phyloP scores from a whole-genome alignment of 2,888 invertebrate genomes.

The Drosophila multiciliata region DNA sequence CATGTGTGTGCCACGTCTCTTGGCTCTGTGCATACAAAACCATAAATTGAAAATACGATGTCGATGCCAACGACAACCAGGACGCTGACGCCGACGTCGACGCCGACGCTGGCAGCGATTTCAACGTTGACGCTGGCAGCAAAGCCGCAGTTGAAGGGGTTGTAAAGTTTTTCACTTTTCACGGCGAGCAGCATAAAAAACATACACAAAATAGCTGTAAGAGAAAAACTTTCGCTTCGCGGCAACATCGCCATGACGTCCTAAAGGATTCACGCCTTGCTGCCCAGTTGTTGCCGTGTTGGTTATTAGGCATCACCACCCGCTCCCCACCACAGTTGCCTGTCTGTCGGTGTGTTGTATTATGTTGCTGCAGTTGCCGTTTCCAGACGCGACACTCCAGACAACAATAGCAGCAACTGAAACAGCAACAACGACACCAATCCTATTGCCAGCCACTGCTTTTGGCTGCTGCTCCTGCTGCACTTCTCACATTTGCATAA shows the following conservation, averaged over 20 bases:
- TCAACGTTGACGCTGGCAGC: conserved; percentile 22
- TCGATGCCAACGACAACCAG: conserved; percentile 41
- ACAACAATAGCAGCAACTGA: conserved; percentile 38
- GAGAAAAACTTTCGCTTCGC: conserved; percentile 73
- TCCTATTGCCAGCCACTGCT: conserved; percentile 25
- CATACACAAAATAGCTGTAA: conserved; percentile 52
- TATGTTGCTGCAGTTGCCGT: conserved; percentile 59
- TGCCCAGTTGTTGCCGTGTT: conserved; percentile 44
- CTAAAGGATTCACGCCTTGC: conserved; percentile 55
- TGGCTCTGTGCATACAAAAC: conserved; percentile 63
- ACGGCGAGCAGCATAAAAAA: conserved; percentile 52
- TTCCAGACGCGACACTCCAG: conserved; percentile 54
- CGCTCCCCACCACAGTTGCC: conserved; percentile 1
- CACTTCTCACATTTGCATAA: conserved; percentile 72
- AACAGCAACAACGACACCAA: conserved; percentile 38
- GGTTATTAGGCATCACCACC: conserved; percentile 58
- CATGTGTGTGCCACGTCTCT: conserved; percentile 47
- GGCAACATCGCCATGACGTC: conserved; percentile 35
- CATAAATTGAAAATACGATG: conserved; percentile 77
- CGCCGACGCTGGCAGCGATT: conserved; percentile 33
- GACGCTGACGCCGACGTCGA: conserved; percentile 12
- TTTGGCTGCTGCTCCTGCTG: conserved; percentile 31
- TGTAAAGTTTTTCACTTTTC: conserved; percentile 76
- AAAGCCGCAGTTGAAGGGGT: conserved; percentile 62
- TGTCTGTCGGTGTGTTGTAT: conserved; percentile 40